Evolutionary conservation across 2,888 invertebrate genomes (phyloP).

Genomic region (Gandaritis pyraliata): DNA sequence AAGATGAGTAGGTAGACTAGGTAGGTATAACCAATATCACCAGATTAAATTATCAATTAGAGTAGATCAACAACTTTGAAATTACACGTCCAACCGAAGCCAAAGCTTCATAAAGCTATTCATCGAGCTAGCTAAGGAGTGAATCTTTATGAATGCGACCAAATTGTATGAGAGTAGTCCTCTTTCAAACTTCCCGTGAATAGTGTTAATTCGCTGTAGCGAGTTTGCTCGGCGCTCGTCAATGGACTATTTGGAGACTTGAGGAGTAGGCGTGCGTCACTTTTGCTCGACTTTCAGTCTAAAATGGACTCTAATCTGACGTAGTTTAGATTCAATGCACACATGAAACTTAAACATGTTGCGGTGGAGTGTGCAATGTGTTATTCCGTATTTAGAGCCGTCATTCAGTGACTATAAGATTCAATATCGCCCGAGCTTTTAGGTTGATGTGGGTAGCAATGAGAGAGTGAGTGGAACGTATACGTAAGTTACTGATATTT

Average conservation of each 20-base stretch:
- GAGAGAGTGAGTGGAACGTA: neutral
- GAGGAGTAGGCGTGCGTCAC: conserved; percentile 51
- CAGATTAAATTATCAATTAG: conserved; percentile 13
- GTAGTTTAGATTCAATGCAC: neutral
- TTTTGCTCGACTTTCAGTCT: conserved; percentile 8
- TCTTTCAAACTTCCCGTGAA: conserved; percentile 83
- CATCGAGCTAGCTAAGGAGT: conserved; percentile 78
- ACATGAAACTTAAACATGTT: neutral
- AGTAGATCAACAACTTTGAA: conserved; percentile 43
- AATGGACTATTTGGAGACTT: conserved; percentile 82
- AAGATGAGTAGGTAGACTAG: too few relatives aligned
- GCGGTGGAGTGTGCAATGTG: too few relatives aligned
- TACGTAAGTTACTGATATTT: conserved; percentile 16
- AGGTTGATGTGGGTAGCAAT: too few relatives aligned
- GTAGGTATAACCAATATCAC: too few relatives aligned
- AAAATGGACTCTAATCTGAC: conserved; percentile 2
- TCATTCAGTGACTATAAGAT: too few relatives aligned
- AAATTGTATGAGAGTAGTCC: conserved; percentile 84
- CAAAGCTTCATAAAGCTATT: conserved; percentile 77
- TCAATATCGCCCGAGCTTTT: too few relatives aligned
- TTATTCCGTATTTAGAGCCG: too few relatives aligned
- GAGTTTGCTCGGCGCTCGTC: conserved; percentile 81
- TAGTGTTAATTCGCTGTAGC: conserved; percentile 84
- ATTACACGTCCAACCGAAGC: conserved; percentile 58
- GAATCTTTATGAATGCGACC: conserved; percentile 84